Conservation (phyloP, 2,888 invertebrate genomes). For the Buathra laborator region DNA sequence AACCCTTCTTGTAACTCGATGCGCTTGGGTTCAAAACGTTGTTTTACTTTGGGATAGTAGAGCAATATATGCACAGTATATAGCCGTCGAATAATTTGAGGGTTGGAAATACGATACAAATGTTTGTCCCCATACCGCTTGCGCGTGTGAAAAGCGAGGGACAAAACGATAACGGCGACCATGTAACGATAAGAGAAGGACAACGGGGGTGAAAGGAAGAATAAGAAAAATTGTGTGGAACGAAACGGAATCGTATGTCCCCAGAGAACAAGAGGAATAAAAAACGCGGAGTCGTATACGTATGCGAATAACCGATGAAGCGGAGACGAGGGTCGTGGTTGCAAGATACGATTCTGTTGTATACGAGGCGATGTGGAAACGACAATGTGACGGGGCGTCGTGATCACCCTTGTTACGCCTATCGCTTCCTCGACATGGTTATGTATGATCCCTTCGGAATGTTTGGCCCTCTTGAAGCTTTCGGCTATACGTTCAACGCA, state of each 20-base stretch:
- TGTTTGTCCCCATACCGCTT: not conserved
- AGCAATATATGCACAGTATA: slow-evolving; percentile 1
- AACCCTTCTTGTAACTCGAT: slow-evolving; percentile 10
- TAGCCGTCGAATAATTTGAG: not conserved
- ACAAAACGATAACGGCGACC: slow-evolving; percentile 52
- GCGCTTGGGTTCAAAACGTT: not conserved
- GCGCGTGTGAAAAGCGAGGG: not conserved
- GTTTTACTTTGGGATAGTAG: not conserved
- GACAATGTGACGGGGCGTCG: slow-evolving; percentile 29
- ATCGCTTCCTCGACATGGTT: slow-evolving; percentile 48
- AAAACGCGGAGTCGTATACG: slow-evolving; percentile 10
- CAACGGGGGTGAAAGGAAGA: slow-evolving; percentile 1
- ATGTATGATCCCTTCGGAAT: slow-evolving; percentile 36
- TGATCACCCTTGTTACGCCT: slow-evolving; percentile 55
- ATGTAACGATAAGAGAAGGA: slow-evolving; percentile 43
- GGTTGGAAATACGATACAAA: not conserved
- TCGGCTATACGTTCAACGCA: slow-evolving; percentile 6
- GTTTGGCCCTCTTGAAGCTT: slow-evolving; percentile 23
- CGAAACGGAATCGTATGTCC: slow-evolving; percentile 25
- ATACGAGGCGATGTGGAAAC: slow-evolving; percentile 47
- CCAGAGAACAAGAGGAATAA: slow-evolving; percentile 18
- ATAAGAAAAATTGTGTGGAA: slow-evolving; percentile 30
- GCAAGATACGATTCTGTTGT: slow-evolving; percentile 36
- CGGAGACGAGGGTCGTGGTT: not conserved
- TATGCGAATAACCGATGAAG: slow-evolving; percentile 34